Base-by-base conservation (phyloP, 2,888 invertebrate species). In the Carterocephalus palaemon region DNA sequence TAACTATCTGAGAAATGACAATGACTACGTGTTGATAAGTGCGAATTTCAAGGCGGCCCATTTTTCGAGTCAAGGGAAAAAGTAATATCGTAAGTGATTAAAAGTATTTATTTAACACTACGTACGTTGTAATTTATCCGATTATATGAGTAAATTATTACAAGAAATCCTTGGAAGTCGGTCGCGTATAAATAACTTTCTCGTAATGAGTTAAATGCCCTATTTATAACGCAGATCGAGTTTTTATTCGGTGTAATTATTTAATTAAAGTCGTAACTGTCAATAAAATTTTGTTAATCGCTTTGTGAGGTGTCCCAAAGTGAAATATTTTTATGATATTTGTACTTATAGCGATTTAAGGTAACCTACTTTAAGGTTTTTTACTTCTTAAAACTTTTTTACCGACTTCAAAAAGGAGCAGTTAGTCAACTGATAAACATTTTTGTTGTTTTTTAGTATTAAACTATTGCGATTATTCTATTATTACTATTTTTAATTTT, bases 101-200 rank as follows among this genome's bases (percentile, higher is more conserved):
- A 31, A 29, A 23, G 36, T 37, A 29, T 43, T 29, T 23, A 37
- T 36, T 17, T 10, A 16, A 29, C 8, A 34, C 31, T 24, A 36
- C 36, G 19, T 26, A 34, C 37, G 22, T 23, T 8, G 55, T 57
- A 50, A 53, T 54, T 56, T 52, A 51, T 51, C 46, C 47, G 51
- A 55, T 59, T 58, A 51, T 57, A 57, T 55, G 53, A 53, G 54
- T 49, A 53, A 53, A 54, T 55, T 54, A 53, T 51, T 32, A 54
- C 54, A 52, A 43, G 62, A 55, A 55, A 52, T 64, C 62, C 62
- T 64, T 66, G 62, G 54, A 53, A 42, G 42, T 20, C 28, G 42
- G 32, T 26, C 34, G 4, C 29, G 13, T 39, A 24, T 42, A 42
- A 42, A 42, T 42, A 42, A 42, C 34, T 42, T 42, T 42, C 34